Base-by-base conservation (phyloP, 2,888 invertebrate genomes). In the Eupithecia pulchellata region DNA sequence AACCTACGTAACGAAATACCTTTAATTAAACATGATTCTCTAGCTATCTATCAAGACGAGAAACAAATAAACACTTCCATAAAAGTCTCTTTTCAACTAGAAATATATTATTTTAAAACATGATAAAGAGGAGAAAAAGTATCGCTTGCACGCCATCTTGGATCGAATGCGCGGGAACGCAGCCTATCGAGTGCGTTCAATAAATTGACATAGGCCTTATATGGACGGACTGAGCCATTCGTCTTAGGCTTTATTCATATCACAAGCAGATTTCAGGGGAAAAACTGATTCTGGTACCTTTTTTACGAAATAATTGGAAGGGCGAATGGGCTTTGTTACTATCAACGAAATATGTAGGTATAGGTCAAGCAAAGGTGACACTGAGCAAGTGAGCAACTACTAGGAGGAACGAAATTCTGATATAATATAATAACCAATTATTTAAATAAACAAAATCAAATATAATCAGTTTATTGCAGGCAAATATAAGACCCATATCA, bases 141-240 rank as follows among this genome's bases (percentile, higher is more conserved):
- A 86, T 83, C 81, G 82, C 82, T 71, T 68, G 70, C 57, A 78
- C 77, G 88, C 89, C 90, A 89, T 89, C 79, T 89, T 90, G 86
- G 77, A 82, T 86, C 79, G 83, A 85, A 86, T 85, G 86, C 88
- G 86, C 88, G 88, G 88, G 87, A 89, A 75, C 77, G 76, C 79
- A 68, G 71, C 75, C 77, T 78, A 78, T 81, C 78, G 75, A 73
- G 76, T 87, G 87, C 85, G 88, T 86, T 86, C 90, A 87, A 90
- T 91, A 92, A 92, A 93, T 93, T 93, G 92, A 93, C 92, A 91
- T 86, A 87, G 71, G 76, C 92, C 92, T 78, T 93, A 90, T 91
- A 92, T 75, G 91, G 92, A 73, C 74, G 81, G 72, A 79, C 81
- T 78, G 82, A 78, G 82, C 78, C 84, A 89, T 90, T 86, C 90